These are phyloP conservation scores for Mongoloraphidia duomilia DNA, from an alignment of 2,888 invertebrate species.

Conservation along the genomic window DNA sequence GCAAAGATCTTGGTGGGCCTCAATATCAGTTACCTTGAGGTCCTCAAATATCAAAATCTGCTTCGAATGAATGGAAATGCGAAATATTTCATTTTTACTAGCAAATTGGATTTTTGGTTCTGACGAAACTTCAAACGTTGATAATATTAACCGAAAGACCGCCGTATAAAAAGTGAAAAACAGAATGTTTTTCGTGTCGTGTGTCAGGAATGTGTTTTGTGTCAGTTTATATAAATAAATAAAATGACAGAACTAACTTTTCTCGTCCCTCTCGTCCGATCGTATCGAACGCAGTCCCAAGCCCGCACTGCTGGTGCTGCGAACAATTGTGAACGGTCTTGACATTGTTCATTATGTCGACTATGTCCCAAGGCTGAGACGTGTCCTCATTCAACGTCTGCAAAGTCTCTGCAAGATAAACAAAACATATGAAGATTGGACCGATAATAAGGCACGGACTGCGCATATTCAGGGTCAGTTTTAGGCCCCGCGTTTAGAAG, in stretches of 20 bases:
- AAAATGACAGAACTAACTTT: conserved; percentile 38
- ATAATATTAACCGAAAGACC: too few relatives aligned
- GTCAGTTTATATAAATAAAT: neutral
- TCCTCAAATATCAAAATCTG: too few relatives aligned
- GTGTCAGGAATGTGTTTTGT: conserved; percentile 27
- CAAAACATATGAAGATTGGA: conserved; percentile 16
- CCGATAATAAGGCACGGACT: conserved; percentile 25
- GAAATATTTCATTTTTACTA: too few relatives aligned
- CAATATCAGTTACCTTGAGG: too few relatives aligned
- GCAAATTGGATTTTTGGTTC: too few relatives aligned
- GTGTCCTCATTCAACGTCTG: conserved; percentile 23
- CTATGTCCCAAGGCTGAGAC: conserved; percentile 51
- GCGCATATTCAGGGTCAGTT: too few relatives aligned
- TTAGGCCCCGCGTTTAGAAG: too few relatives aligned
- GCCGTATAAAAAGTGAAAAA: too few relatives aligned
- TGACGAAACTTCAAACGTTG: too few relatives aligned
- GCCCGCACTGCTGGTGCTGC: conserved; percentile 38
- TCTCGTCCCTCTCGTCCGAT: conserved; percentile 38
- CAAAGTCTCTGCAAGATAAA: conserved; percentile 19
- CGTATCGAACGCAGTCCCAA: conserved; percentile 39
- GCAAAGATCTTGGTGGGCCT: too few relatives aligned
- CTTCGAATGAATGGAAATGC: too few relatives aligned
- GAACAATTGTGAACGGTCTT: conserved; percentile 44
- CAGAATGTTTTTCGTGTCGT: too few relatives aligned
- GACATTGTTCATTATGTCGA: conserved; percentile 58